These are phyloP conservation scores for Hipposideros larvatus DNA, from an alignment of 2,797 vertebrate genomes.

Conservation along the genomic window DNA sequence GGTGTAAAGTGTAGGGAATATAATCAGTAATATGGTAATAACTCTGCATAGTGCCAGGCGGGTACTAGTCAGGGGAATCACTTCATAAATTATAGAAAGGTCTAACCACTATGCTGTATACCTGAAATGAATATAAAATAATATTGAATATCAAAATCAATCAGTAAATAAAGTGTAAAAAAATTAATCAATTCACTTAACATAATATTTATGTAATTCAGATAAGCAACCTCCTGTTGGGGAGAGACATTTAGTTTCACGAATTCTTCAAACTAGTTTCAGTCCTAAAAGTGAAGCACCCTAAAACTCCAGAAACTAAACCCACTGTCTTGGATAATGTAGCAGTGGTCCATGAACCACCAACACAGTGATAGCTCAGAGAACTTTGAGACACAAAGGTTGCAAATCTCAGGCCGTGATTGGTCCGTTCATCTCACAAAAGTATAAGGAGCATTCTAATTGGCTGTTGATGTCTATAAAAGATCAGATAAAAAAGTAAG, in stretches of 20 bases:
- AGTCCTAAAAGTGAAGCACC: neutral
- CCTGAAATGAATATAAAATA: too few relatives aligned
- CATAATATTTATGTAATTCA: neutral
- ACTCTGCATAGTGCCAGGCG: too few relatives aligned
- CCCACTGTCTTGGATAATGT: neutral
- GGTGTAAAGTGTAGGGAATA: too few relatives aligned
- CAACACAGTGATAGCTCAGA: neutral
- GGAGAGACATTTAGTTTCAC: neutral
- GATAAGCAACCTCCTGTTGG: neutral
- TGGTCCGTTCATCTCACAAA: neutral
- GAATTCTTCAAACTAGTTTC: neutral
- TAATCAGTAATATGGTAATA: too few relatives aligned
- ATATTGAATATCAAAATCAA: too few relatives aligned
- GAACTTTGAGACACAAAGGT: neutral
- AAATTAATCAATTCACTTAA: neutral
- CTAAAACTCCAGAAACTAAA: neutral
- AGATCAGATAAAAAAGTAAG: neutral
- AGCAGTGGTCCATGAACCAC: neutral
- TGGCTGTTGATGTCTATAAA: neutral
- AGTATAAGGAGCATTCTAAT: neutral
- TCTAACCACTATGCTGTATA: too few relatives aligned
- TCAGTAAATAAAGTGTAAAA: neutral
- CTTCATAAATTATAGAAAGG: too few relatives aligned
- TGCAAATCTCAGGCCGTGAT: neutral
- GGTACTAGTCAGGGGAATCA: too few relatives aligned